Evolutionary conservation across 1,140 invertebrate species (phyloP), one percentile per base, ranked within the genome.

Genomic region (Drosophila ironensis): DNA sequence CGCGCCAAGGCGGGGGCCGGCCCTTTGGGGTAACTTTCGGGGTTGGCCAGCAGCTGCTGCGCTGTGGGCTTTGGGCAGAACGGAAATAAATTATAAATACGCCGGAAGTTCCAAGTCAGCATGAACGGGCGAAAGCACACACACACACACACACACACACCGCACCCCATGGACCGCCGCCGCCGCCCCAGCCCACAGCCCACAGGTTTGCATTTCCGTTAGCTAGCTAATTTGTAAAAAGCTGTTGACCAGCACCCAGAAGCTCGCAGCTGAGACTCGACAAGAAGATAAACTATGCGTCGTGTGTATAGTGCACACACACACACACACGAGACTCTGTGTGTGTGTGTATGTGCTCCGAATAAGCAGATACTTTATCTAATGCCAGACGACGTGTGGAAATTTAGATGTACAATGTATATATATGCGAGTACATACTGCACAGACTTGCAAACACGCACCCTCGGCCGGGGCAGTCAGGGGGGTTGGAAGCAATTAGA

Each of bases 11-110:
- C 16, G 17, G n/a, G 40, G 44, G 40, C 14, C 41, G 14, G 28
- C 22, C 38, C 33, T 44, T n/a, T 50, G 41, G 20, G 41, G 19
- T 14, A 20, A 35, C 25, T 38, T 63, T 38, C 17, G 63, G 64
- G 38, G 70, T 76, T 73, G 78, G 48, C 66, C 68, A 72, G 72
- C 20, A 30, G 50, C n/a, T 38, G 17, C 20, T 22, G 78, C 25
- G 61, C 14, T 22, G 48, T 35, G 37, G 51, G 42, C 52, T 45
- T 25, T 56, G 63, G 66, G 52, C 54, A 35, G 64, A 72, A 72
- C 80, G 80, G 80, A 86, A 86, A 86, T 86, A 86, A 86, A 75
- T 86, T 86, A 86, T 86, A 86, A 86, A 86, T 86, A 86, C 80
- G 71, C 75, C 80, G 80, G 80, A 86, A 86, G 74, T 86, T 80